Percentiles rank a stretch among this genome's conserved stretches.
phyloP scores from a whole-genome alignment of 2,113 vertebrate genomes.

The Theropithecus gelada region DNA sequence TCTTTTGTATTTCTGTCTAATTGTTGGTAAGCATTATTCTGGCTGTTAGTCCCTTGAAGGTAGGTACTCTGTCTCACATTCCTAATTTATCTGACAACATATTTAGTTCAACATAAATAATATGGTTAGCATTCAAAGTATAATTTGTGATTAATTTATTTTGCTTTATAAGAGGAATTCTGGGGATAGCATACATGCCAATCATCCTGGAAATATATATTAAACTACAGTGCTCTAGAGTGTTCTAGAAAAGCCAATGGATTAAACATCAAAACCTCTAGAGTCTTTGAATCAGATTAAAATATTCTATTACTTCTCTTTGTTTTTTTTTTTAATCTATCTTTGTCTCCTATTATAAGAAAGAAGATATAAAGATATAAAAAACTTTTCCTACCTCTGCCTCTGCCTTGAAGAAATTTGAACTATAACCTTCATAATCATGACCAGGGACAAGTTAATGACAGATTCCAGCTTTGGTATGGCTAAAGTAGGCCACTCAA shows the following conservation, averaged over 20 bases:
- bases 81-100: background rate
- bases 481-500: background rate
- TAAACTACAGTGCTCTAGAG: background rate
- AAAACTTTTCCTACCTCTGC: background rate
- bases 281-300: background rate
- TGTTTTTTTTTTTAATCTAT: background rate
- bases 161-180: background rate
- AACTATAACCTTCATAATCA: background rate
- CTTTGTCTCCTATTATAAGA: background rate
- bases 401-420: background rate
- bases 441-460: background rate
- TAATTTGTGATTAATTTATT: background rate
- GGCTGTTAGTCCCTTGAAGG: background rate
- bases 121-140: background rate
- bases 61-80: background rate
- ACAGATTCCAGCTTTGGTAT: background rate
- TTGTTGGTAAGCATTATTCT: background rate
- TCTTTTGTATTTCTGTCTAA: conserved; percentile 10
- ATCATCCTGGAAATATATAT: background rate
- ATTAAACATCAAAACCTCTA: background rate
- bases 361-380: background rate
- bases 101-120: background rate
- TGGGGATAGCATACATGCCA: background rate
- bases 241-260: background rate
- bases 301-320: background rate